These are phyloP conservation scores for Cyclura pinguis DNA, from an alignment of 2,797 vertebrate species.

Conservation along the genomic window DNA sequence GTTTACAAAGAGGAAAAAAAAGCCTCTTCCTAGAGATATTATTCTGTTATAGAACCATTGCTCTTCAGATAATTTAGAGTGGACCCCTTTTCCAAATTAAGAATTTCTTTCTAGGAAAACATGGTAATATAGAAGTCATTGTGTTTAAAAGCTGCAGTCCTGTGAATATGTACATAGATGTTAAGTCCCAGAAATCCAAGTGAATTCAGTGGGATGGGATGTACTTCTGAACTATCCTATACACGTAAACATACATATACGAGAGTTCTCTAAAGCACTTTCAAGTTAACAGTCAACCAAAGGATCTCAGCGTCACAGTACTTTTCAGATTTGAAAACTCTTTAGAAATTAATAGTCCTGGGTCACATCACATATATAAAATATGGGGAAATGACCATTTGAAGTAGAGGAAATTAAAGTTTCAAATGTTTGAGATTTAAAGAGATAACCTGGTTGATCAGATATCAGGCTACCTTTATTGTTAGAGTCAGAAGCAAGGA, in stretches of 20 bases:
- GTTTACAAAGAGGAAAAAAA: not conserved
- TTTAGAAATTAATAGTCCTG: not conserved
- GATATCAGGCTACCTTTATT: constrained; percentile 30
- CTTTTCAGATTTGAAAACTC: constrained; percentile 3
- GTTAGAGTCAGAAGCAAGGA: constrained; percentile 54
- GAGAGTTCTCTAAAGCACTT: constrained; percentile 22
- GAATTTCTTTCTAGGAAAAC: constrained; percentile 47
- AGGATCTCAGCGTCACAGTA: not conserved
- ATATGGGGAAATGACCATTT: constrained; percentile 35
- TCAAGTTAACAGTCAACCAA: constrained; percentile 26
- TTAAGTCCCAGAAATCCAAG: not conserved
- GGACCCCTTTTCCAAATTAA: constrained; percentile 37
- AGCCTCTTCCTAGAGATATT: not conserved
- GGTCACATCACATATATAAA: not conserved
- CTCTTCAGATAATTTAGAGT: not conserved
- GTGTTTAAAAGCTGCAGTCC: not conserved
- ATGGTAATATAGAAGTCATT: constrained; percentile 44
- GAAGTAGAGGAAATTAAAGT: constrained; percentile 12
- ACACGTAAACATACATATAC: not conserved
- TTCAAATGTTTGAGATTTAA: constrained; percentile 32
- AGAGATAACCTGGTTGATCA: constrained; percentile 26
- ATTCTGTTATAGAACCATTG: not conserved
- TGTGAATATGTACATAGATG: not conserved
- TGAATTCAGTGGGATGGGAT: not conserved
- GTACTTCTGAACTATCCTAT: too few species aligned